These are phyloP conservation scores for Corvus cornix DNA, from an alignment of 2,113 vertebrate genomes.

Conservation along the genomic window DNA sequence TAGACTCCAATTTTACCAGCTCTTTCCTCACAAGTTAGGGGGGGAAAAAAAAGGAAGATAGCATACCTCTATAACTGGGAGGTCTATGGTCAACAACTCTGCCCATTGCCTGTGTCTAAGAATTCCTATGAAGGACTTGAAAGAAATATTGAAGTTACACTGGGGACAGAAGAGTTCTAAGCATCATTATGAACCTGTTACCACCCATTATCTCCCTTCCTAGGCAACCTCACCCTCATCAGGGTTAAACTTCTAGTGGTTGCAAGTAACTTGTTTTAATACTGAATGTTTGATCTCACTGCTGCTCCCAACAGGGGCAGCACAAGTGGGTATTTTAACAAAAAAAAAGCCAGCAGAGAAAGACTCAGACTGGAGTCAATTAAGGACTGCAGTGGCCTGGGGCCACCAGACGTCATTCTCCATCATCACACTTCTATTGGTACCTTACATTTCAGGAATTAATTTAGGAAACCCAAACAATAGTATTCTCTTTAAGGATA, in stretches of 20 bases:
- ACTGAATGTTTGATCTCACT: not conserved
- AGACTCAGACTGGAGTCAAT: not conserved
- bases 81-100: not conserved
- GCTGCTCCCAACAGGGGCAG: not conserved
- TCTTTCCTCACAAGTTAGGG: not conserved
- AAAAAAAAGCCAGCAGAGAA: not conserved
- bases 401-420: not conserved
- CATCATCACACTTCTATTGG: not conserved
- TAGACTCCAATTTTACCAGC: not conserved
- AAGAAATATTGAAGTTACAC: not conserved
- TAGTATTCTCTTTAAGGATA: not conserved
- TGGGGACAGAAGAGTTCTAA: not conserved
- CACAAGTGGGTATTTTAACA: not conserved
- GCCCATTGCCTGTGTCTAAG: not conserved
- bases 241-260: not conserved
- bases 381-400: not conserved
- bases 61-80: not conserved
- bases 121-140: not conserved
- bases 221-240: not conserved
- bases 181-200: not conserved
- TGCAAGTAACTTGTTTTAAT: not conserved
- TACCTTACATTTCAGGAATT: slow-evolving; percentile 13
- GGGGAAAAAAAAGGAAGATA: fast-evolving
- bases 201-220: not conserved
- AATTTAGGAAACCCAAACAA: slow-evolving; percentile 9